Conservation (phyloP, 2,113 vertebrate genomes). For the Ptilorrhoa leucosticta region DNA sequence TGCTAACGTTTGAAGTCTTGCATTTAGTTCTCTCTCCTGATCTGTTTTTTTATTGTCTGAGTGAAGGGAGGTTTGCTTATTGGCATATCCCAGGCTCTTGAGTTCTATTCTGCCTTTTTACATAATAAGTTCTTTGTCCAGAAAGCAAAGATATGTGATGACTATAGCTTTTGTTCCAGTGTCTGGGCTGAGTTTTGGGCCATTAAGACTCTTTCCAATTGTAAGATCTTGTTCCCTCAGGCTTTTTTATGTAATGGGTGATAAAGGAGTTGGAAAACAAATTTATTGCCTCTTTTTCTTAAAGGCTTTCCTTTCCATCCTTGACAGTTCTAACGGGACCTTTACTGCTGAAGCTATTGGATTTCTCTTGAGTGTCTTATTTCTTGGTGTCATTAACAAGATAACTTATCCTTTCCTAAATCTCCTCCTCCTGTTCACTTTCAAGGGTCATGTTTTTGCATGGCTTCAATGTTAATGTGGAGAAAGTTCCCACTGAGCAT, state of each 20-base stretch:
- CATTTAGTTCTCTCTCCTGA: background rate
- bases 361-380: constrained; percentile 22
- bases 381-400: background rate
- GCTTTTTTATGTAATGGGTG: constrained; percentile 31
- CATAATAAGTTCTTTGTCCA: constrained; percentile 42
- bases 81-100: background rate
- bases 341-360: background rate
- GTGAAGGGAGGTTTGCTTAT: background rate
- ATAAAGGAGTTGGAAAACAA: constrained; percentile 43
- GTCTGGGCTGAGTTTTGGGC: constrained; percentile 5
- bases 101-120: background rate
- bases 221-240: constrained; percentile 16
- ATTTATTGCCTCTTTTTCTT: constrained; percentile 40
- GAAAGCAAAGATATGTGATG: constrained; percentile 38
- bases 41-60: background rate
- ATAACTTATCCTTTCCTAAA: constrained; percentile 34
- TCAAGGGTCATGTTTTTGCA: constrained; percentile 4
- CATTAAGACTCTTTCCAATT: constrained; percentile 41
- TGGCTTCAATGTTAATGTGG: background rate
- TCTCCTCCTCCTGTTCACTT: constrained; percentile 29
- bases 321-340: background rate
- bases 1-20: background rate
- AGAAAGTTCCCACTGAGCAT: background rate
- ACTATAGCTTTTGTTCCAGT: constrained; percentile 43
- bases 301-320: constrained; percentile 30